A percentile compares a stretch with the other conserved stretches of the same genome.
phyloP scores from a whole-genome alignment of 2,113 vertebrate species.

The Puma concolor region DNA sequence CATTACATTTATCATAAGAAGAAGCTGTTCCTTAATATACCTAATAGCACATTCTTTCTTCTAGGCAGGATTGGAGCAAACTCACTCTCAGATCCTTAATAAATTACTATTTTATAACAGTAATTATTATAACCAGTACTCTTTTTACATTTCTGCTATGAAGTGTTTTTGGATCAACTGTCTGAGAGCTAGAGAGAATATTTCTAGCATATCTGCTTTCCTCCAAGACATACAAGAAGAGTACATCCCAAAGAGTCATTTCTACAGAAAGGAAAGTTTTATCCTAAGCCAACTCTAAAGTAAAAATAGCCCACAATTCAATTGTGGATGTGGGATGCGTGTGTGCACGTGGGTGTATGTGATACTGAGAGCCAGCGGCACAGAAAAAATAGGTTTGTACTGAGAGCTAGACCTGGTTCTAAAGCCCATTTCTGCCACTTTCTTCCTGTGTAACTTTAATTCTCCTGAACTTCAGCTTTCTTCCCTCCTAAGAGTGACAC shows the following conservation, averaged over 20 bases:
- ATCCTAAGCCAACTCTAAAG: constrained; percentile 30
- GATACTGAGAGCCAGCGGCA: background rate
- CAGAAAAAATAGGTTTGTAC: background rate
- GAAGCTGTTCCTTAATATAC: constrained; percentile 75
- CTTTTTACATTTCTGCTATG: constrained; percentile 29
- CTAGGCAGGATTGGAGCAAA: background rate
- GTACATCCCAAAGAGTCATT: background rate
- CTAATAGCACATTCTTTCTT: constrained; percentile 57
- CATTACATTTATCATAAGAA: constrained; percentile 84
- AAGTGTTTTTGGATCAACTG: background rate
- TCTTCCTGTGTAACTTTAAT: background rate
- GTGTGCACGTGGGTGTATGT: background rate
- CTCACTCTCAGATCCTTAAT: constrained; percentile 6
- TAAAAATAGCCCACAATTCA: constrained; percentile 32
- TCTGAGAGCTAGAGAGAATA: constrained; percentile 20
- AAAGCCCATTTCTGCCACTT: constrained; percentile 3
- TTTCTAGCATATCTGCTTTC: background rate
- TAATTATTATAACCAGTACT: background rate
- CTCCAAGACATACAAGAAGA: background rate
- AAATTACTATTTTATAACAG: constrained; percentile 41
- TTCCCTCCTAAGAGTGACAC: background rate
- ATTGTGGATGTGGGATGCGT: background rate
- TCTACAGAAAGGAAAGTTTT: background rate
- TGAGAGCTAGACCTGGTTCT: background rate
- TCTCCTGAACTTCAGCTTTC: constrained; percentile 7